These are phyloP conservation scores for Mobula hypostoma DNA, from an alignment of 2,113 vertebrate species.

Conservation along the genomic window DNA sequence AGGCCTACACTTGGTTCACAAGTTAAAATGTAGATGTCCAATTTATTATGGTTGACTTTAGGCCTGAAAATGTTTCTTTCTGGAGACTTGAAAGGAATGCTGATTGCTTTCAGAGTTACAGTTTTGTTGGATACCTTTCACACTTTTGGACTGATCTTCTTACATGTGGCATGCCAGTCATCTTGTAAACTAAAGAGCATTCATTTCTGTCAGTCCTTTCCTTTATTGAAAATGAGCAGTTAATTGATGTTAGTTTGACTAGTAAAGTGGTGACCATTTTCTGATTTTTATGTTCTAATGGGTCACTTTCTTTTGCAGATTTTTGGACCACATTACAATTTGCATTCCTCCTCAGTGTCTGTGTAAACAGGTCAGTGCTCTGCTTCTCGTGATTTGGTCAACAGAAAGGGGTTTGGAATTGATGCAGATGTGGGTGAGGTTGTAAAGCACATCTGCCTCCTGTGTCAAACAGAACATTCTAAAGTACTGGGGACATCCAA, in stretches of 20 bases:
- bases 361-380: constrained; percentile 14
- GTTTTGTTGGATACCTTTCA: neutral
- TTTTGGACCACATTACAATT: neutral
- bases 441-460: neutral
- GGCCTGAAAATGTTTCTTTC: neutral
- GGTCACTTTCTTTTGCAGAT: neutral
- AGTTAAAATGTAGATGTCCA: neutral
- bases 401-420: neutral
- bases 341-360: neutral
- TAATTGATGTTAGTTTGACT: neutral
- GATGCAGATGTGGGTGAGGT: neutral
- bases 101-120: neutral
- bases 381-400: neutral
- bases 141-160: neutral
- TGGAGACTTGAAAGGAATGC: neutral
- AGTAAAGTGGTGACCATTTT: neutral
- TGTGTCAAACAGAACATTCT: neutral
- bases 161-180: too few species aligned
- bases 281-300: neutral
- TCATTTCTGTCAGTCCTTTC: neutral
- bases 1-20: neutral
- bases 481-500: neutral
- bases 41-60: neutral
- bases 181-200: neutral
- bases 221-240: neutral